Base-by-base conservation (phyloP, 2,113 vertebrate species). In the Nipponia nippon region DNA sequence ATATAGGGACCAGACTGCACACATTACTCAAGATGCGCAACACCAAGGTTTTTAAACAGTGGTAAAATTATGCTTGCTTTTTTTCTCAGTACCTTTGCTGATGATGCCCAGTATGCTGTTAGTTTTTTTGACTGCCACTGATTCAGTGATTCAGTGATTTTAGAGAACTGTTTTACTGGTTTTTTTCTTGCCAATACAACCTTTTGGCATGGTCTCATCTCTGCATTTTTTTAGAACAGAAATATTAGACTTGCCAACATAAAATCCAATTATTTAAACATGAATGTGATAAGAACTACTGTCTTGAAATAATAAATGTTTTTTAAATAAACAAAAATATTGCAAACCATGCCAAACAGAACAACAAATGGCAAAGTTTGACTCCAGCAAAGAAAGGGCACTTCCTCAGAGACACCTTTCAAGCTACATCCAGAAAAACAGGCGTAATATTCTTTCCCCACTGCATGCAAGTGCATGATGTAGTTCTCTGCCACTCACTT, bases 21-120 rank as follows among this genome's bases (percentile, higher is more conserved):
- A 1, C 11, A 21, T 61, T 77, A 65, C 6, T 61, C 16, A 62
- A 42, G 42, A 50, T 0, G 0, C 25, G 7, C 83, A 29, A 47
- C 16, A 75, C 4, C 2, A n/a, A 61, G 22, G 5, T 21, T 77
- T 56, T 70, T 66, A 29, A 13, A 72, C 3, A 10, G 22, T 53
- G 13, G 20, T 52, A 73, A 73, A 88, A 42, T 46, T 58, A 63
- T 6, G 2, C 21, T 10, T 85, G 3, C 5, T 53, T 89, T 63
- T 81, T 87, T 70, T 58, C n/a, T 84, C 56, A 59, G 4, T 30
- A 36, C 4, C 3, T 82, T 67, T 72, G 7, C 9, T 34, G 10
- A 23, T 56, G 14, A 36, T 85, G 34, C 7, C 18, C 26, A 59
- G 11, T 66, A n/a, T 23, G 7, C 14, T 61, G 9, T 46, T 72